phyloP scores from a whole-genome alignment of 1,140 invertebrate species.

The Ooceraea biroi region DNA sequence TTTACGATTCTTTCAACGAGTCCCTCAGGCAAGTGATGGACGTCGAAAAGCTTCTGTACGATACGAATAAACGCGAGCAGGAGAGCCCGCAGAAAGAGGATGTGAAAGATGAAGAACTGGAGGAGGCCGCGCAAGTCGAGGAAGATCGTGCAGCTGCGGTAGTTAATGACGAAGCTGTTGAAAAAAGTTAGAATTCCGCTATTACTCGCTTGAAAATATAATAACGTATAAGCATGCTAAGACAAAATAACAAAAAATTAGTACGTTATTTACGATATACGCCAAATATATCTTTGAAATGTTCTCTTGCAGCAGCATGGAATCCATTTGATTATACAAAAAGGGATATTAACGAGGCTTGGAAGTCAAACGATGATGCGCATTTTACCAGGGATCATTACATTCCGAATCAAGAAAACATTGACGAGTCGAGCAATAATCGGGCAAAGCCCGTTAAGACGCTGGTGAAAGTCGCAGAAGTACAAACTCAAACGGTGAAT shows the following conservation, averaged over 20 bases:
- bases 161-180: conserved; percentile 63
- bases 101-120: conserved; percentile 69
- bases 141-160: conserved; percentile 58
- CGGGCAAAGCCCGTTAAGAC: conserved; percentile 56
- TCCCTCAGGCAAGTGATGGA: conserved; percentile 81
- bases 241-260: background rate
- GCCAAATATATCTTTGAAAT: background rate
- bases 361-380: conserved; percentile 15
- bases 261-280: background rate
- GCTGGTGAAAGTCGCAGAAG: conserved; percentile 79
- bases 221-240: background rate
- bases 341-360: conserved; percentile 18
- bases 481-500: conserved; percentile 85
- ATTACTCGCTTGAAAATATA: background rate
- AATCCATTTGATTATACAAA: conserved; percentile 18
- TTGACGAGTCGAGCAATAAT: conserved; percentile 24
- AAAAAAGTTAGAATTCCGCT: conserved; percentile 57
- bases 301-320: conserved; percentile 16
- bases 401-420: background rate
- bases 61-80: conserved; percentile 76
- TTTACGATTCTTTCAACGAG: conserved; percentile 84
- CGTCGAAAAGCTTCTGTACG: conserved; percentile 82
- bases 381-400: conserved; percentile 53
- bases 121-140: conserved; percentile 1
- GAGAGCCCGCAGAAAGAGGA: conserved; percentile 75